Evolutionary conservation across 1,140 invertebrate species (phyloP).

Genomic region (Drosophila erecta): DNA sequence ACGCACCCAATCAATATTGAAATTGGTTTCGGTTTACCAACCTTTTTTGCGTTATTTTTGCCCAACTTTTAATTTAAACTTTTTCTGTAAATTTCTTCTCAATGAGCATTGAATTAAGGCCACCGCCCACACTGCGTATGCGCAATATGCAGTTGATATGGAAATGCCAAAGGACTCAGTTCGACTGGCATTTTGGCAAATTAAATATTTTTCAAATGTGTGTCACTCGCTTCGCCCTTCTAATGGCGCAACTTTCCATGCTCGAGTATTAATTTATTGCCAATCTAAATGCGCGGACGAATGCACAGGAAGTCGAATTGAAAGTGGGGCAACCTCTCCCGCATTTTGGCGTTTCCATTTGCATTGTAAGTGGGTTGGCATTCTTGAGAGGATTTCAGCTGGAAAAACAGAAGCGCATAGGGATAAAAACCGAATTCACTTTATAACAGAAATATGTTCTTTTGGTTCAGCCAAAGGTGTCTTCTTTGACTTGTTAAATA

Average conservation of each 20-base stretch:
- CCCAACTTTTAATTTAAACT: constrained; percentile 44
- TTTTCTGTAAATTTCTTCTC: constrained; percentile 38
- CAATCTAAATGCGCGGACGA: constrained; percentile 47
- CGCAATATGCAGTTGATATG: constrained; percentile 38
- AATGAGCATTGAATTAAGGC: constrained; percentile 33
- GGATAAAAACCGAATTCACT: neutral
- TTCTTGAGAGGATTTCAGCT: neutral
- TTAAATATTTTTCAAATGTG: constrained; percentile 56
- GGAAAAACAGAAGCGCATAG: neutral
- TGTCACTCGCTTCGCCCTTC: constrained; percentile 26
- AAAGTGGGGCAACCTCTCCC: neutral
- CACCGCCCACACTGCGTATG: constrained; percentile 40
- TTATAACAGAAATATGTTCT: no score
- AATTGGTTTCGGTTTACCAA: constrained; percentile 13
- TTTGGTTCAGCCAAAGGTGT: no score
- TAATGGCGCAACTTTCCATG: constrained; percentile 36
- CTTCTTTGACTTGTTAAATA: no score
- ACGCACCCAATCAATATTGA: constrained; percentile 43
- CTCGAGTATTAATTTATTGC: constrained; percentile 61
- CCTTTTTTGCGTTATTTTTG: constrained; percentile 9
- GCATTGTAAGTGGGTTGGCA: constrained; percentile 40
- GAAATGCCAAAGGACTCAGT: constrained; percentile 3
- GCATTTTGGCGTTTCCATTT: constrained; percentile 41
- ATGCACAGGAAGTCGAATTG: constrained; percentile 31
- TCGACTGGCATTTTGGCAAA: constrained; percentile 59